A percentile compares a stretch with the other conserved stretches of the same genome.
Conservation (phyloP, 2,797 vertebrate genomes). For the Rachycentron canadum region DNA sequence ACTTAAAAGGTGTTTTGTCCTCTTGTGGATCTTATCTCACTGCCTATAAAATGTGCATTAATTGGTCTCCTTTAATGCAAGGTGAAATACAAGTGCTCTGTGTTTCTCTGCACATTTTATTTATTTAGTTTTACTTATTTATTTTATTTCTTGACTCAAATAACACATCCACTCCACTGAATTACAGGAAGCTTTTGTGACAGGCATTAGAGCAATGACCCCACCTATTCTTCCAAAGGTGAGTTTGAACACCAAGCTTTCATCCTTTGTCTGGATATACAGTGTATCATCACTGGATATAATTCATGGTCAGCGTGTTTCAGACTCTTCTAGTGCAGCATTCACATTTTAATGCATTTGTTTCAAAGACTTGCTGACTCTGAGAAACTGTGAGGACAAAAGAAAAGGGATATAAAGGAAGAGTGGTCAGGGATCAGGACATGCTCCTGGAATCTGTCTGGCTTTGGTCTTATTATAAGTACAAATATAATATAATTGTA, state of each 20-base stretch:
- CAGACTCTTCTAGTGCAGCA: conserved; percentile 6
- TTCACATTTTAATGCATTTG: conserved; percentile 30
- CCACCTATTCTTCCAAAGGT: neutral
- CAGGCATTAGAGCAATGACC: neutral
- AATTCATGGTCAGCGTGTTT: conserved; percentile 35
- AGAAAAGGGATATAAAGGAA: conserved; percentile 1
- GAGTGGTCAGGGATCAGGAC: conserved; percentile 9
- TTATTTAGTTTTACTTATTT: too few relatives aligned
- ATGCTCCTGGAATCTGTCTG: neutral
- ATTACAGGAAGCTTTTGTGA: neutral
- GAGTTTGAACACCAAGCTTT: neutral
- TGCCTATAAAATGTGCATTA: too few relatives aligned
- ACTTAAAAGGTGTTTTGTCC: too few relatives aligned
- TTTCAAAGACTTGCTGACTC: conserved; percentile 27
- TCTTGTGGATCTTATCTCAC: too few relatives aligned
- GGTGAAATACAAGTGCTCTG: too few relatives aligned
- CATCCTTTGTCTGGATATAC: neutral
- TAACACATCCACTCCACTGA: too few relatives aligned
- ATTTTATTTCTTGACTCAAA: too few relatives aligned
- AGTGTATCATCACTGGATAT: conserved; percentile 4
- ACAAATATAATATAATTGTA: too few relatives aligned
- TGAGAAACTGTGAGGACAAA: conserved; percentile 12
- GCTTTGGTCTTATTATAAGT: neutral
- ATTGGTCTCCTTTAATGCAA: too few relatives aligned
- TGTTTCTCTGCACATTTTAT: too few relatives aligned